Conservation (phyloP, 1,140 invertebrate species). For the Nebria ingens region DNA sequence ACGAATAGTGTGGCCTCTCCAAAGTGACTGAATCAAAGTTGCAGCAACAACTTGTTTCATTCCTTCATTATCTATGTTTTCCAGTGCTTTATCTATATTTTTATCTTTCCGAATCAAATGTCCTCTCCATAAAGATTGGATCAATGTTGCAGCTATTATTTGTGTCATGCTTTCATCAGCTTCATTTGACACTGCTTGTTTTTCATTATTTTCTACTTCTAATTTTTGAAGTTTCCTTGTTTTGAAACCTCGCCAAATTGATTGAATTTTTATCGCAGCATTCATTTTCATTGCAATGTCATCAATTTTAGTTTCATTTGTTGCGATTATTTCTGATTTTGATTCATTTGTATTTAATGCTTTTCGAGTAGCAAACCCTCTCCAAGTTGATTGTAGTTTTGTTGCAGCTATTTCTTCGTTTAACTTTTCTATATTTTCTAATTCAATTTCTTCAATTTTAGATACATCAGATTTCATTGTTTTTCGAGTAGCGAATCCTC, state of each 20-base stretch:
- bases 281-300: not conserved
- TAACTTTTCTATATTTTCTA: not conserved
- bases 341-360: not conserved
- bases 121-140: conserved; percentile 2
- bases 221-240: not conserved
- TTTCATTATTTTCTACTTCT: not conserved
- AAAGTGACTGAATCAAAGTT: not conserved
- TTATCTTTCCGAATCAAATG: not conserved
- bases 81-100: not conserved
- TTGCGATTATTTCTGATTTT: not conserved
- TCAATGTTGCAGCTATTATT: not conserved
- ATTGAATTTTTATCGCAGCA: conserved; percentile 2
- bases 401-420: conserved; percentile 1
- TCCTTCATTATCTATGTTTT: not conserved
- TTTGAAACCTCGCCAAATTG: not conserved
- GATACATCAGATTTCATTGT: not conserved
- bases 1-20: not conserved
- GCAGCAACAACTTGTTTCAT: not conserved
- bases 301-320: not conserved
- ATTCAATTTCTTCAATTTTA: not conserved
- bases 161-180: not conserved
- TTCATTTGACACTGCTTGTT: not conserved
- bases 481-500: not conserved
- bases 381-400: not conserved
- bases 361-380: not conserved